Base-by-base conservation (phyloP, 2,888 invertebrate species). In the Acholoe squamosa region DNA sequence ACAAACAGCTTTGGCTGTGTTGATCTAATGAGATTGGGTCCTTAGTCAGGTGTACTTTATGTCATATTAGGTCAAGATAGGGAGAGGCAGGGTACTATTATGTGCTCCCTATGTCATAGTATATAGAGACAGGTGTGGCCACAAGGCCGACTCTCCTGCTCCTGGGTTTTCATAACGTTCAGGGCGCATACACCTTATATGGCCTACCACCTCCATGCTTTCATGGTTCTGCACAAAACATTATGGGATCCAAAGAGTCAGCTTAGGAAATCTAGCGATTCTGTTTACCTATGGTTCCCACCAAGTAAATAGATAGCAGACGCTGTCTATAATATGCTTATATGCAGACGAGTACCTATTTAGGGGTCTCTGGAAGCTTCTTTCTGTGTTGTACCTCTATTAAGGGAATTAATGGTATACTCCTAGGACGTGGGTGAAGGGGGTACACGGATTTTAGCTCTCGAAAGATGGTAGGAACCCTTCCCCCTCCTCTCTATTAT, bases 41-140 rank as follows among this genome's bases (percentile, higher is more conserved):
- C 34, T 80, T 80, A 80, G 80, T 80, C 80, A 33, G 80, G 80
- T 80, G 80, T 80, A 43, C 80, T 34, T 80, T 80, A 34, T 80
- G 43, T 33, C 33, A 43, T 80, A 19, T 80, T 80, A 80, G 34
- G 43, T 33, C 43, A 16, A 16, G 43, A 43, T 80, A 80, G 80
- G 76, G 31, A 76, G 25, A 25, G 61, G 22, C 19, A 19, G 14
- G 61, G 71, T 71, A 43, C 80, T 19, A 80, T 80, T 80, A 80
- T 80, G 80, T n/a, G 43, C 33, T n/a, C 43, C 14, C 61, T 61
- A 7, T 14, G 3, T 22, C 71, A 25, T 28, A 12, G 28, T 61
- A 28, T 28, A 71, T 28, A 16, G 28, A 5, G 25, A 25, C 25
- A 14, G n/a, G 71, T 71, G 7, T 25, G 25, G 31, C 28, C 71